A percentile compares a stretch with the other conserved stretches of the same genome.
Evolutionary conservation across 1,140 invertebrate species (phyloP).

Genomic region (Limonius californicus): DNA sequence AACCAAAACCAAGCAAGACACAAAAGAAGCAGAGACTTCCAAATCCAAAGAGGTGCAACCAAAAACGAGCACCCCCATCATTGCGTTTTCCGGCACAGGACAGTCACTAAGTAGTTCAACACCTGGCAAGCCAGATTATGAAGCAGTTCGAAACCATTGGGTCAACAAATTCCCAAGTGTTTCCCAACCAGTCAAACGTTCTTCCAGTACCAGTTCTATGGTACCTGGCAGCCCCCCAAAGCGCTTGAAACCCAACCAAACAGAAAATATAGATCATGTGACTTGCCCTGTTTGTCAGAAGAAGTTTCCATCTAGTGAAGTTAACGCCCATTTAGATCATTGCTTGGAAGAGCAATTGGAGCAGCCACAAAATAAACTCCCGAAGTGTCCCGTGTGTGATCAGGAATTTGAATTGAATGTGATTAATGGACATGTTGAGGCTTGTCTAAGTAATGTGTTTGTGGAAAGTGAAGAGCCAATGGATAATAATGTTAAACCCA

Average conservation of each 20-base stretch:
- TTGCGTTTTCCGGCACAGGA: no score
- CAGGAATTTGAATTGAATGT: no score
- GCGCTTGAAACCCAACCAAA: conserved; percentile 26
- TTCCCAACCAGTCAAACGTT: conserved; percentile 15
- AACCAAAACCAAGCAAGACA: no score
- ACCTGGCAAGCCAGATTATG: conserved; percentile 26
- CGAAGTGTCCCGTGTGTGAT: no score
- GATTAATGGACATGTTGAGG: no score
- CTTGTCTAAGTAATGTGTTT: no score
- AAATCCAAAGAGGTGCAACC: no score
- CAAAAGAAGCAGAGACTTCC: no score
- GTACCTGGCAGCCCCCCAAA: conserved; percentile 13
- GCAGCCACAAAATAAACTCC: no score
- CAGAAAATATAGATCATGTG: conserved; percentile 21
- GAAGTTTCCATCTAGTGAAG: conserved; percentile 44
- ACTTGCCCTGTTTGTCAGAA: conserved; percentile 61
- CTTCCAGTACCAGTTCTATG: conserved; percentile 13
- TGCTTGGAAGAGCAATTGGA: conserved; percentile 11
- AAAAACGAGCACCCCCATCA: no score
- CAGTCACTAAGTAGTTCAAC: not conserved
- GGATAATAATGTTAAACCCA: not conserved
- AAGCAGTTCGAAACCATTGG: conserved; percentile 53
- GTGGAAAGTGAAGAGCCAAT: not conserved
- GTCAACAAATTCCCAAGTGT: conserved; percentile 46
- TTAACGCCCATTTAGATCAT: conserved; percentile 59